Conservation (phyloP, 1,140 invertebrate species). For the Apis cerana region DNA sequence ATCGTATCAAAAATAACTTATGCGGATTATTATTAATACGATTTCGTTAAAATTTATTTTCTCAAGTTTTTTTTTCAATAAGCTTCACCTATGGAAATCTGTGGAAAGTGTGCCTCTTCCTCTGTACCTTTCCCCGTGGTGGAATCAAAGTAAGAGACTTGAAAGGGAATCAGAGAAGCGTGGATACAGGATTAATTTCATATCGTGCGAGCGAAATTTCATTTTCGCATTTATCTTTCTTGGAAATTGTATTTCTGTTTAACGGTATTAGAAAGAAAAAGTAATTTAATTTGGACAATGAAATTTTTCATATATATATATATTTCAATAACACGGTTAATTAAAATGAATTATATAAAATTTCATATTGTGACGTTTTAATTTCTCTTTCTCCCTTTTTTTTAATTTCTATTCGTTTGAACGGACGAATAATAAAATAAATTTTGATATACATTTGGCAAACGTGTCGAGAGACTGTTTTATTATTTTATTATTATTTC, state of each 20-base stretch:
- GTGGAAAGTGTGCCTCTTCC: not conserved
- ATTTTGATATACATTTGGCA: no score
- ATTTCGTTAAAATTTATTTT: not conserved
- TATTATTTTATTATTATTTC: no score
- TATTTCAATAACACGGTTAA: no score
- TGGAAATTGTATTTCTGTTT: not conserved
- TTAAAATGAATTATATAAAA: no score
- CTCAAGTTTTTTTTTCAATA: not conserved
- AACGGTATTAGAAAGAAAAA: not conserved
- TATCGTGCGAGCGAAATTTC: not conserved
- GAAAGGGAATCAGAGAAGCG: not conserved
- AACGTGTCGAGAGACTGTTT: no score
- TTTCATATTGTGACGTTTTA: no score
- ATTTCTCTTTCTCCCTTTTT: no score
- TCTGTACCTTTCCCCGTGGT: not conserved
- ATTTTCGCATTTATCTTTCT: not conserved
- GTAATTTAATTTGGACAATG: not conserved
- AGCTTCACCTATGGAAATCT: not conserved
- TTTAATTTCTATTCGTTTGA: no score
- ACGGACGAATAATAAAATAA: no score
- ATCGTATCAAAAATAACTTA: no score
- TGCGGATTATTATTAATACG: not conserved
- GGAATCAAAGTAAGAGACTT: not conserved
- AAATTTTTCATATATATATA: not conserved
- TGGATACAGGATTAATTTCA: not conserved